Conservation (phyloP, 2,888 invertebrate species). For the Tenthredo livida region DNA sequence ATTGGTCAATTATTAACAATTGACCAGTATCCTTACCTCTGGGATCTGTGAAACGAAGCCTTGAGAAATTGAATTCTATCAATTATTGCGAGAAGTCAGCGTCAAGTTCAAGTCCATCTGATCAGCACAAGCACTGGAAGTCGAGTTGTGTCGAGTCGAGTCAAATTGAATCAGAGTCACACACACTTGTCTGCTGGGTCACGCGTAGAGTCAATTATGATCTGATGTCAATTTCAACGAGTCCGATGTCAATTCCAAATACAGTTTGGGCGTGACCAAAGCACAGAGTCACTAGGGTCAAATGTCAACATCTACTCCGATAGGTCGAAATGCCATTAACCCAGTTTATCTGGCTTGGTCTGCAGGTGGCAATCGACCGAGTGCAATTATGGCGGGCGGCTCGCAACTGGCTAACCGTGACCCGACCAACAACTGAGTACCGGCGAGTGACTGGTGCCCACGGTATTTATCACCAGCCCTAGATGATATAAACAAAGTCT, state of each 20-base stretch:
- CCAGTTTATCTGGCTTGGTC: constrained; percentile 79
- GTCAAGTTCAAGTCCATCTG: constrained; percentile 72
- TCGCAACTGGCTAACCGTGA: constrained; percentile 76
- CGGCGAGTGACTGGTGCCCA: constrained; percentile 78
- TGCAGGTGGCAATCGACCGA: constrained; percentile 77
- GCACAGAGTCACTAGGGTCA: constrained; percentile 76
- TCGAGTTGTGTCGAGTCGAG: constrained; percentile 72
- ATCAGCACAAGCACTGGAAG: constrained; percentile 75
- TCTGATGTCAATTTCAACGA: constrained; percentile 67
- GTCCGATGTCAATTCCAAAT: constrained; percentile 53
- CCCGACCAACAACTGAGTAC: constrained; percentile 76
- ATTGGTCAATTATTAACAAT: constrained; percentile 70
- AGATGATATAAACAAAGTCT: constrained; percentile 70
- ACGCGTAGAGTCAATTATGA: constrained; percentile 75
- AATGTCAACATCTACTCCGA: constrained; percentile 71
- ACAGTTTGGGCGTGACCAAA: constrained; percentile 76
- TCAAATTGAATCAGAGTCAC: constrained; percentile 72
- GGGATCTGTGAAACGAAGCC: constrained; percentile 68
- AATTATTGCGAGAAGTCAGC: constrained; percentile 70
- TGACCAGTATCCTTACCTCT: constrained; percentile 66
- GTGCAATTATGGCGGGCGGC: constrained; percentile 76
- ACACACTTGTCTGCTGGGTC: constrained; percentile 77
- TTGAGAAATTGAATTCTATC: constrained; percentile 63
- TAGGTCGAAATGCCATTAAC: constrained; percentile 77
- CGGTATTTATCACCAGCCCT: constrained; percentile 79